Base-by-base conservation (phyloP, 2,113 vertebrate species). In the Hyla sarda region DNA sequence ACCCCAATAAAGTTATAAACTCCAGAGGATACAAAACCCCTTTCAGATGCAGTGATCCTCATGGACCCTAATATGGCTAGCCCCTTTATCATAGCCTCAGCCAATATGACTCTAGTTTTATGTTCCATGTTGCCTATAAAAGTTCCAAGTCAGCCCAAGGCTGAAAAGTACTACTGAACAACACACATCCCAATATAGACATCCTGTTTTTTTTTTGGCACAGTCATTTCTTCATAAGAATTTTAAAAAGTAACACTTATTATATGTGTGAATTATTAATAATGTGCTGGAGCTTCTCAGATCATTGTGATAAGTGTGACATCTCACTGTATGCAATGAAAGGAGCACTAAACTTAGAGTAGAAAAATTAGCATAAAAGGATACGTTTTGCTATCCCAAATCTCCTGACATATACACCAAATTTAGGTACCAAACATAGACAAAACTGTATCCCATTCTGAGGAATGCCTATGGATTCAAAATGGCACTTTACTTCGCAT, bases 251-350 rank as follows among this genome's bases (percentile, higher is more conserved):
- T 23, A 41, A 71, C 67, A 71, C 19, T 19, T 16, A 41, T 71
- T 41, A 23, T 17, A 41, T 5, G 67, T 71, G 67, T 41, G 67
- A 71, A 41, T 71, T 71, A 37, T 71, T 71, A 71, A 71, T 71
- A 71, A 71, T 17, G 1, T 34, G 32, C 32, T 23, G 21, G 9
- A 69, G 65, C 21, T 34, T 71, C 9, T 41, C 30, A 71, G 34
- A 71, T 41, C 67, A 71, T 32, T 11, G 67, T 41, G 28, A 71
- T 71, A 71, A 37, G 32, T 23, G 32, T 16, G 2, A 34, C 21
- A 71, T 71, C 34, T 71, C 67, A 71, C 19, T 71, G 67, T 71
- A 41, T 4, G 5, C 65, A 34, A 5, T 34, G 17, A 32, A 37
- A 37, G 17, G 19, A 37, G 12, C 34, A 71, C 67, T 5, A 69